Percentiles rank a stretch among this genome's conserved stretches.
phyloP scores from a whole-genome alignment of 30 jellyfish, hydroid and myxozoan genomes.

The Pseudorhiza aurosa region DNA sequence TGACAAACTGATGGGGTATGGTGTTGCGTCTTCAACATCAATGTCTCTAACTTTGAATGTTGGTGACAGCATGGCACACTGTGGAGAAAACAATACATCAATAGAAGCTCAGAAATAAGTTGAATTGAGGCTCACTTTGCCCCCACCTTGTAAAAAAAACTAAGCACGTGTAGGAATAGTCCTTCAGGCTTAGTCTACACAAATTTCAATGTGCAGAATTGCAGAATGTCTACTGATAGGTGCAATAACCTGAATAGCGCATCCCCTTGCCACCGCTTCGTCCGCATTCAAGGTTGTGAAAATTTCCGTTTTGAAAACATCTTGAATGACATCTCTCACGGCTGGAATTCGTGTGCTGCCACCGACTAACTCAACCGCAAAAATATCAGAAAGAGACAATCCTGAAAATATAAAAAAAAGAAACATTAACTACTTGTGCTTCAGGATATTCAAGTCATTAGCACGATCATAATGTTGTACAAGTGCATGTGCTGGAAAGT shows the following conservation, averaged over 20 bases:
- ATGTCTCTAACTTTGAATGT: constrained; percentile 90
- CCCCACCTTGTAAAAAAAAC: no score
- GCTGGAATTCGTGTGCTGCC: constrained; percentile 92
- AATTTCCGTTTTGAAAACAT: constrained; percentile 67
- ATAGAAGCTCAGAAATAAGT: no score
- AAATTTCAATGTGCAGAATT: no score
- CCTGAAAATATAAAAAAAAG: constrained; percentile 46
- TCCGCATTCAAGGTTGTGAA: constrained; percentile 91
- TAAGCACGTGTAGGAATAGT: no score
- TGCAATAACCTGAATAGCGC: constrained; percentile 97
- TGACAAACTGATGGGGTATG: constrained; percentile 78
- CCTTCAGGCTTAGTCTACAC: no score
- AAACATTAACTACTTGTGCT: no score
- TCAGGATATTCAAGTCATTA: no score
- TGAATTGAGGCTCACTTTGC: no score
- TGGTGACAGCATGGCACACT: constrained; percentile 99
- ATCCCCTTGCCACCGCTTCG: constrained; percentile 99
- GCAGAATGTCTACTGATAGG: no score
- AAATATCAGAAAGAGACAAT: constrained; percentile 64
- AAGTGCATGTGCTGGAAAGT: no score
- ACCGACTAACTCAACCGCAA: constrained; percentile 91
- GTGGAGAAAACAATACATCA: constrained; percentile 12
- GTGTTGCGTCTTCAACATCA: constrained; percentile 85
- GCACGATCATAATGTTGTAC: no score
- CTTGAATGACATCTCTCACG: constrained; percentile 65